Evolutionary conservation across 1,140 invertebrate species (phyloP).

Genomic region (Lethocerus indicus): DNA sequence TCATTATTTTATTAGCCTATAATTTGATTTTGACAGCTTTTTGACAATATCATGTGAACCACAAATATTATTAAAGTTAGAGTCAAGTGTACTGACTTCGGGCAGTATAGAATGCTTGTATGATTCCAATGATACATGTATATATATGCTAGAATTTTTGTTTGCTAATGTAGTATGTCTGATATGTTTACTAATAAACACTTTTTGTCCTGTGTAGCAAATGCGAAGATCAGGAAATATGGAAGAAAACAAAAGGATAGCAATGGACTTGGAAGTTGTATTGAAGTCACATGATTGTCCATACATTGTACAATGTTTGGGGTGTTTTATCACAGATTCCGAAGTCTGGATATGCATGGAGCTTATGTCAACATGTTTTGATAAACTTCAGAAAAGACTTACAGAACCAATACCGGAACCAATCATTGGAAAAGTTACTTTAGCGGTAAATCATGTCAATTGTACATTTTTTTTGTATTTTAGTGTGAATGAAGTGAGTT

Average conservation of each 20-base stretch:
- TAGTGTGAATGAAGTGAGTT: no score
- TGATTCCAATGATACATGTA: no score
- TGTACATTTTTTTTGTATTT: no score
- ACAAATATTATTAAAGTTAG: no score
- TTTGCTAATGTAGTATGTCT: no score
- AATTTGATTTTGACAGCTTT: no score
- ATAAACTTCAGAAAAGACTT: conserved; percentile 81
- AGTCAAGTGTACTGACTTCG: no score
- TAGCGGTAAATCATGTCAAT: conserved; percentile 53
- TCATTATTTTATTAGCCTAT: no score
- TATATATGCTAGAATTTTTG: no score
- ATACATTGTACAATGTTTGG: conserved; percentile 92
- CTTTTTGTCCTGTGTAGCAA: conserved; percentile 44
- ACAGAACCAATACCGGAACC: conserved; percentile 79
- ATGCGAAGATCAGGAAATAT: conserved; percentile 92
- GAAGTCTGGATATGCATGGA: conserved; percentile 91
- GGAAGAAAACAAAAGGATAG: conserved; percentile 94
- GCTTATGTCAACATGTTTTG: conserved; percentile 94
- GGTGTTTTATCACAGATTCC: conserved; percentile 88
- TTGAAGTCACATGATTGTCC: conserved; percentile 91
- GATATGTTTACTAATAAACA: no score
- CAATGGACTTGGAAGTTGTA: conserved; percentile 97
- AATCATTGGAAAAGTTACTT: conserved; percentile 90
- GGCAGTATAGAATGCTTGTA: no score
- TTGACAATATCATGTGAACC: no score